phyloP scores from a whole-genome alignment of 2,797 vertebrate species.

The Halcyon chelicuti region DNA sequence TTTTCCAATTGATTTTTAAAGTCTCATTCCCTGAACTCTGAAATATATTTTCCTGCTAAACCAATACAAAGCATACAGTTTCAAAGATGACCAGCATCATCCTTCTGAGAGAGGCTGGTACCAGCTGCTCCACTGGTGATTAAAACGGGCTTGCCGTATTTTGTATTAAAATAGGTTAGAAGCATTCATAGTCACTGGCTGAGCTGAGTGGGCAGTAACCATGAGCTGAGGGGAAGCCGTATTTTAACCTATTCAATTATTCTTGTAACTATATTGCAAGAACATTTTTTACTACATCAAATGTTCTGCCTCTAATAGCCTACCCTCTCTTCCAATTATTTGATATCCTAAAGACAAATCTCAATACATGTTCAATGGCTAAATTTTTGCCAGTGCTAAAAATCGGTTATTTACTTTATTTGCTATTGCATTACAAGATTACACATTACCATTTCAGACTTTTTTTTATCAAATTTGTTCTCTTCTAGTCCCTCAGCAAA shows the following conservation, averaged over 20 bases:
- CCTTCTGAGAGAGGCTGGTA: not conserved
- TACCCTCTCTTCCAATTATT: constrained; percentile 38
- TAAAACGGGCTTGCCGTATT: not conserved
- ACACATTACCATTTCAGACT: constrained; percentile 49
- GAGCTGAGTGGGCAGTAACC: constrained; percentile 9
- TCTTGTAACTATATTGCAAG: constrained; percentile 7
- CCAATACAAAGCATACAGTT: not conserved
- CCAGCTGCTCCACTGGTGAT: constrained; percentile 8
- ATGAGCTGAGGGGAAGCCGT: not conserved
- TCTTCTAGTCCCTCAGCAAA: constrained; percentile 48
- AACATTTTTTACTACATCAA: constrained; percentile 18
- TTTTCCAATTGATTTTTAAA: not conserved
- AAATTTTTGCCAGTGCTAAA: constrained; percentile 25
- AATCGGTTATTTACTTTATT: constrained; percentile 37
- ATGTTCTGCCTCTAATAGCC: constrained; percentile 15
- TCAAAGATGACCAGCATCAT: not conserved
- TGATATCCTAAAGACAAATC: constrained; percentile 57
- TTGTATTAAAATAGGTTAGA: constrained; percentile 23
- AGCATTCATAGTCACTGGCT: not conserved
- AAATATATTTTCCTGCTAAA: not conserved
- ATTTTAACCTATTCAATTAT: constrained; percentile 30
- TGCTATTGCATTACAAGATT: constrained; percentile 46
- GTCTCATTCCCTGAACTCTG: not conserved
- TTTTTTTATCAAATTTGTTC: constrained; percentile 50
- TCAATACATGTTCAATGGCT: not conserved